Conservation (phyloP, 2,113 vertebrate genomes). For the Ceuthmochares aereus region DNA sequence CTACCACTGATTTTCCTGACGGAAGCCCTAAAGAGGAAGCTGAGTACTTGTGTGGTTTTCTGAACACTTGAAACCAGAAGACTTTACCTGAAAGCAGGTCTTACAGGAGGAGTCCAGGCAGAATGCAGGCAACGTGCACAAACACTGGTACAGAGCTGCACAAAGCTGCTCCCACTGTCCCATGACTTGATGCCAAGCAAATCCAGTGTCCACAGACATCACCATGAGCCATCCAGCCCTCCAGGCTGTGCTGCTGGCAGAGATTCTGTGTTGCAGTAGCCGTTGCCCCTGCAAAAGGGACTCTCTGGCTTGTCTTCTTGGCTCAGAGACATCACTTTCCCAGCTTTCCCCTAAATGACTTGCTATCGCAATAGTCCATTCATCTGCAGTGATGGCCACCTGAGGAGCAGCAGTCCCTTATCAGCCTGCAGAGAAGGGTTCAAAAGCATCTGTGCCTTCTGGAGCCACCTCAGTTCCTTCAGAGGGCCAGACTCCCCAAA, state of each 20-base stretch:
- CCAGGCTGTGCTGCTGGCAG: fast-evolving
- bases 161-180: no score
- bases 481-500: fast-evolving
- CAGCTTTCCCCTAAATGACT: background rate
- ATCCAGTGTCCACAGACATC: background rate
- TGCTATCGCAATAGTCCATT: background rate
- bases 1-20: no score
- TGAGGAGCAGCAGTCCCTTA: background rate
- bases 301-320: background rate
- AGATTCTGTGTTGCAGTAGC: background rate
- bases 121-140: no score
- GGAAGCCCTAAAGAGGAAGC: no score
- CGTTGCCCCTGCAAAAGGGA: background rate
- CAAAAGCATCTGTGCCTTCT: background rate
- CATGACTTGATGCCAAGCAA: no score
- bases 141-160: no score
- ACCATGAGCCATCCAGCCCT: background rate
- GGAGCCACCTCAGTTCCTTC: background rate
- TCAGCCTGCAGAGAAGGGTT: background rate
- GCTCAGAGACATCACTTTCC: background rate
- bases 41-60: no score
- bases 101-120: no score
- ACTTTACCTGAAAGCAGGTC: no score
- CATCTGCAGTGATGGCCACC: fast-evolving
- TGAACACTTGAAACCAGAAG: no score